These are phyloP conservation scores for Hystrix cristata DNA, from an alignment of 2,113 vertebrate species.

Conservation along the genomic window DNA sequence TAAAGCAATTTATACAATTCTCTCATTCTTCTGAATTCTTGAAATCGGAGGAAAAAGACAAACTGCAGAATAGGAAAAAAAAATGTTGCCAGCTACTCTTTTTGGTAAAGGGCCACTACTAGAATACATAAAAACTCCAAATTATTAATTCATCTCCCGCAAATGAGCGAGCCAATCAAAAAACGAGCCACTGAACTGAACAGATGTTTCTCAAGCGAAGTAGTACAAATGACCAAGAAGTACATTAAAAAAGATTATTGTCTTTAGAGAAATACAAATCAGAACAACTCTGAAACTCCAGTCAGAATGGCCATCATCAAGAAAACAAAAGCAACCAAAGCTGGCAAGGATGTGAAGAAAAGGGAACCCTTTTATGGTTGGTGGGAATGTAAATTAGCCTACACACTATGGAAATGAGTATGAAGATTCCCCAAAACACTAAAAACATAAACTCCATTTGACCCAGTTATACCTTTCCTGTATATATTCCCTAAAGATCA, in stretches of 20 bases:
- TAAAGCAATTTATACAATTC: not conserved
- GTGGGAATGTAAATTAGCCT: not conserved
- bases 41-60: not conserved
- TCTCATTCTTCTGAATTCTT: not conserved
- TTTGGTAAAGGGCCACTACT: not conserved
- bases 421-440: not conserved
- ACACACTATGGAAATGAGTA: not conserved
- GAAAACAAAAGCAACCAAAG: not conserved
- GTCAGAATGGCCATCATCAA: not conserved
- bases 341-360: not conserved
- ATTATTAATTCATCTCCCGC: not conserved
- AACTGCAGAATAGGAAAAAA: not conserved
- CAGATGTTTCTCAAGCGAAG: not conserved
- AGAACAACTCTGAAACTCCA: not conserved
- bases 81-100: not conserved
- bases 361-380: not conserved
- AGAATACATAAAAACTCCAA: not conserved
- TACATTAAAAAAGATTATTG: not conserved
- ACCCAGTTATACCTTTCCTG: not conserved
- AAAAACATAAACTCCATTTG: not conserved
- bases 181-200: not conserved
- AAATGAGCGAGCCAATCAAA: not conserved
- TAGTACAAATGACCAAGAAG: not conserved
- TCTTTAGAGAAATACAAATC: not conserved
- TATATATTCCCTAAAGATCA: not conserved